Evolutionary conservation across 2,888 invertebrate species (phyloP).

Genomic region (Epinotia bilunana): DNA sequence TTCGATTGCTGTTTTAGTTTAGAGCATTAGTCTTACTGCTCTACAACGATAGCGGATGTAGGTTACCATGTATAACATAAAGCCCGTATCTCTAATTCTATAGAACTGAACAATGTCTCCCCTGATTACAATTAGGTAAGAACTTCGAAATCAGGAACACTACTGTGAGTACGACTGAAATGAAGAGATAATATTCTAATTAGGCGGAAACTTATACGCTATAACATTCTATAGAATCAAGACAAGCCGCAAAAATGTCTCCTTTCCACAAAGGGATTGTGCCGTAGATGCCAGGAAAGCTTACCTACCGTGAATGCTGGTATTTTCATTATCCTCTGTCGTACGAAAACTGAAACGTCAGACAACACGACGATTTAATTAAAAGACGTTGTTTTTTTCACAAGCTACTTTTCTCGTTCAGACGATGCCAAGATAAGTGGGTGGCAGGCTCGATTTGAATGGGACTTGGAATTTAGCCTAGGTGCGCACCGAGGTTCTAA

Average conservation of each 20-base stretch:
- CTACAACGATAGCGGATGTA: background rate
- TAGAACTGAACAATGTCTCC: background rate
- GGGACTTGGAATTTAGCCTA: background rate
- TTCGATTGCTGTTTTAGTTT: background rate
- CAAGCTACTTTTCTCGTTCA: constrained; percentile 23
- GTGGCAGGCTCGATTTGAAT: constrained; percentile 34
- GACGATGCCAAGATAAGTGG: constrained; percentile 23
- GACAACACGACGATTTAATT: constrained; percentile 73
- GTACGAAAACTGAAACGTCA: constrained; percentile 68
- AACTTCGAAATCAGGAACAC: background rate
- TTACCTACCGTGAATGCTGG: constrained; percentile 62
- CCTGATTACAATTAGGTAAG: constrained; percentile 12
- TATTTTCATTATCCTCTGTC: constrained; percentile 73
- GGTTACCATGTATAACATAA: background rate
- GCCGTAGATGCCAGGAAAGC: constrained; percentile 58
- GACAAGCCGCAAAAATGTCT: constrained; percentile 61
- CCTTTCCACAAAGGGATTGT: constrained; percentile 59
- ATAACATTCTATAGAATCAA: constrained; percentile 55
- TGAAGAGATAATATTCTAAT: constrained; percentile 23
- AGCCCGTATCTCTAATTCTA: background rate
- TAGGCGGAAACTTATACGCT: constrained; percentile 11
- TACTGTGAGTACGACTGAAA: background rate
- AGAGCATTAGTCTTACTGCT: background rate
- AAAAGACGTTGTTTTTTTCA: constrained; percentile 53
- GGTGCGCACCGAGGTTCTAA: background rate